A percentile compares a stretch with the other conserved stretches of the same genome.
phyloP scores from a whole-genome alignment of 2,797 vertebrate species.

The Salarias fasciatus region DNA sequence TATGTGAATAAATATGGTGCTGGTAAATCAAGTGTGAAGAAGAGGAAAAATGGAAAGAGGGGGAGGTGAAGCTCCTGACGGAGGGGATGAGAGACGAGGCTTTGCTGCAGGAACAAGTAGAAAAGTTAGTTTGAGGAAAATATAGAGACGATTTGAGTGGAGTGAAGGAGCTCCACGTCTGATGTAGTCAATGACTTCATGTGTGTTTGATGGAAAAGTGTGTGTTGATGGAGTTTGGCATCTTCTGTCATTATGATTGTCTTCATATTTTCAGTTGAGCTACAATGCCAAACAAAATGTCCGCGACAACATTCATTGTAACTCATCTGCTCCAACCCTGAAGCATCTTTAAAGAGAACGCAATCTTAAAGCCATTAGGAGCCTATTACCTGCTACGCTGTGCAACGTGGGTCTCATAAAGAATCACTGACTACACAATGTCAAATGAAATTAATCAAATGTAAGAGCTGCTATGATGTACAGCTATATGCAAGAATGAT shows the following conservation, averaged over 20 bases:
- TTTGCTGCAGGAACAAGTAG: conserved; percentile 18
- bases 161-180: not conserved
- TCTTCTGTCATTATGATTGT: not conserved
- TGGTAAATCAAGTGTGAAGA: conserved; percentile 71
- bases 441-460: too few relatives aligned
- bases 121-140: conserved; percentile 37
- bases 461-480: too few relatives aligned
- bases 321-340: not conserved
- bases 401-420: too few relatives aligned
- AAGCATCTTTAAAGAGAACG: not conserved
- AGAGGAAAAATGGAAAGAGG: conserved; percentile 39
- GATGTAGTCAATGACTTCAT: conserved; percentile 8
- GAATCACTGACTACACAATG: too few relatives aligned
- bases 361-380: too few relatives aligned
- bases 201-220: not conserved
- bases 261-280: not conserved
- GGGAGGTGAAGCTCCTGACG: conserved; percentile 30
- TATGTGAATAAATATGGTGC: conserved; percentile 71
- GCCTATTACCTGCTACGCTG: too few relatives aligned
- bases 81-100: conserved; percentile 13
- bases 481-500: too few relatives aligned
- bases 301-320: not conserved
- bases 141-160: conserved; percentile 15
- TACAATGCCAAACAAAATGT: too few relatives aligned
- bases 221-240: not conserved